Conservation (phyloP, 2,888 invertebrate genomes). For the Apotomis betuletana region DNA sequence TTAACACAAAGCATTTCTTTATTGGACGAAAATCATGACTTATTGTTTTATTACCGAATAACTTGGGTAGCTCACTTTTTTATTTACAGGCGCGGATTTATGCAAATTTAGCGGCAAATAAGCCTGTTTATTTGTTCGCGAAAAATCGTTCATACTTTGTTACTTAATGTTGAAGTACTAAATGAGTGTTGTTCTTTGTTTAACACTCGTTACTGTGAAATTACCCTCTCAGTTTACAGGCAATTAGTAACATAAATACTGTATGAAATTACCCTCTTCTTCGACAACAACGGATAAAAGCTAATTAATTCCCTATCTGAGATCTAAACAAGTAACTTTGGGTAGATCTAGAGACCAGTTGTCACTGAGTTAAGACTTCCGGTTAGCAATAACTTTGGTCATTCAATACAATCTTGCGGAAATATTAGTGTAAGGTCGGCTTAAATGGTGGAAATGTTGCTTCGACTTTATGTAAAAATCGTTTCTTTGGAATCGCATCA, state of each 20-base stretch:
- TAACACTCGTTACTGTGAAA: conserved; percentile 22
- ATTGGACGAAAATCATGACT: conserved; percentile 72
- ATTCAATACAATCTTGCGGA: conserved; percentile 2
- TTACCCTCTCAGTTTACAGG: conserved; percentile 34
- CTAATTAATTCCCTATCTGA: conserved; percentile 11
- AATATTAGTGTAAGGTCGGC: conserved; percentile 5
- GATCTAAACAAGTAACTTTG: conserved; percentile 13
- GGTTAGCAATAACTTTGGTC: conserved; percentile 18
- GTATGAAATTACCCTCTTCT: conserved; percentile 15
- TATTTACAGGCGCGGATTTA: conserved; percentile 38
- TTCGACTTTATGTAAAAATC: background rate
- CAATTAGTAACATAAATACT: conserved; percentile 37
- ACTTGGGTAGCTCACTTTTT: conserved; percentile 53
- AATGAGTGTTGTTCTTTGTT: conserved; percentile 28
- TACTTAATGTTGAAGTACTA: conserved; percentile 14
- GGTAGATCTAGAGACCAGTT: conserved; percentile 18
- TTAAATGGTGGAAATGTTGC: background rate
- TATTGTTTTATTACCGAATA: conserved; percentile 75
- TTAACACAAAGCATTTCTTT: conserved; percentile 75
- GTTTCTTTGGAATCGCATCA: background rate
- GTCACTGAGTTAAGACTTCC: conserved; percentile 16
- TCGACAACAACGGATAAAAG: conserved; percentile 11
- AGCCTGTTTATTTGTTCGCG: conserved; percentile 13
- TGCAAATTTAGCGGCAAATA: conserved; percentile 40
- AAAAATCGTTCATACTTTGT: conserved; percentile 21